Conservation (phyloP, 2,888 invertebrate species). For the Drosophila anomalata region DNA sequence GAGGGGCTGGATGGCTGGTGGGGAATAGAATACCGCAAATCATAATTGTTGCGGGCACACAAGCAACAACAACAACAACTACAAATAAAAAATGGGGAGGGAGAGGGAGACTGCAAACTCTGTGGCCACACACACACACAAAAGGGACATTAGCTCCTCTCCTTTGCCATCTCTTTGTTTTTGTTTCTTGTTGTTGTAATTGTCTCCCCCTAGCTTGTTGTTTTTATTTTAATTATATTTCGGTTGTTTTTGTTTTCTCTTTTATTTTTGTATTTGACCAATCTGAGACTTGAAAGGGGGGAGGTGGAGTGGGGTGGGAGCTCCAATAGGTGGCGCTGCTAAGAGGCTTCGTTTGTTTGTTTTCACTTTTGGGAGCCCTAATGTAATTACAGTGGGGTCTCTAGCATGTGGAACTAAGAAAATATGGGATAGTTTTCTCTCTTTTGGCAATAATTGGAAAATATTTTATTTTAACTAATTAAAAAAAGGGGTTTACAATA, state of each 20-base stretch:
- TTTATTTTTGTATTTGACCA: constrained; percentile 1
- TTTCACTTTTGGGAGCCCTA: constrained; percentile 2
- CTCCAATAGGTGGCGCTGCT: not conserved
- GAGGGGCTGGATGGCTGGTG: not conserved
- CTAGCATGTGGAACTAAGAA: not conserved
- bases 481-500: too few species aligned
- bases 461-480: too few species aligned
- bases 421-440: not conserved
- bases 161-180: constrained; percentile 13
- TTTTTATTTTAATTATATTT: constrained; percentile 3
- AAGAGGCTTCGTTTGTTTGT: constrained; percentile 4
- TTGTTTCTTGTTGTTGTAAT: constrained; percentile 13
- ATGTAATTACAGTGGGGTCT: constrained; percentile 15
- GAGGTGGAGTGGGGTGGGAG: too few species aligned
- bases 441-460: too few species aligned
- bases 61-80: constrained; percentile 18
- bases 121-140: constrained; percentile 35
- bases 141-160: constrained; percentile 37
- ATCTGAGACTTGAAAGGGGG: not conserved
- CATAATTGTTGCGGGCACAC: constrained; percentile 43
- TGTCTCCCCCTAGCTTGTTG: not conserved
- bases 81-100: not conserved
- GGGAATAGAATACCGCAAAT: constrained; percentile 36
- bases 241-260: not conserved
- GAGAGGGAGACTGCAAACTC: constrained; percentile 21